These are phyloP conservation scores for Cardiocondyla obscurior DNA, from an alignment of 1,140 invertebrate genomes.

Conservation along the genomic window DNA sequence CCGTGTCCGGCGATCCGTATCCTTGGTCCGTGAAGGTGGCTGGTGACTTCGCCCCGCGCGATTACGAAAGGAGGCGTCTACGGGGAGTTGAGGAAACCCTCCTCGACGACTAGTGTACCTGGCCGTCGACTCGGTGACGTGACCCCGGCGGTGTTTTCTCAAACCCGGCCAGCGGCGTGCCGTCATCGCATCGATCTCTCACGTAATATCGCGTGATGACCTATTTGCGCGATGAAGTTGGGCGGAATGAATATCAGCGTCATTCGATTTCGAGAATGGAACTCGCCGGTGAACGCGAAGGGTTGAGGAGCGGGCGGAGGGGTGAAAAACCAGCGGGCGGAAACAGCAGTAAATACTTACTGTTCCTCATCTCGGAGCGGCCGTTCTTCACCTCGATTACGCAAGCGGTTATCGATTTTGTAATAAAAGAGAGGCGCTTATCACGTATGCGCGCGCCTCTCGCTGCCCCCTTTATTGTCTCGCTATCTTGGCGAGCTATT, in stretches of 20 bases:
- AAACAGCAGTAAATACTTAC: neutral
- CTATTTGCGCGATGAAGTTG: constrained; percentile 27
- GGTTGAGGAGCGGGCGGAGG: too few species aligned
- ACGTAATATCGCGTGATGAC: constrained; percentile 50
- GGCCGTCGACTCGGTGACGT: constrained; percentile 41
- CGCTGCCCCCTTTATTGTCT: neutral
- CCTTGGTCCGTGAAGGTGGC: neutral
- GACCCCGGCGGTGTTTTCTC: constrained; percentile 9
- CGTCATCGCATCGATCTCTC: constrained; percentile 31
- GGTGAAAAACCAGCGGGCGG: too few species aligned
- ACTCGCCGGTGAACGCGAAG: neutral
- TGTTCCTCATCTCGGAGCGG: neutral
- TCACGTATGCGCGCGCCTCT: neutral
- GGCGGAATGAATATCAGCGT: neutral
- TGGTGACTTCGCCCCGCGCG: neutral
- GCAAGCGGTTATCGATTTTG: constrained; percentile 10
- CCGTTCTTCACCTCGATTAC: neutral
- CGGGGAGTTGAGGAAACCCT: neutral
- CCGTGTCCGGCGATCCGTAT: neutral
- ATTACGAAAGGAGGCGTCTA: neutral
- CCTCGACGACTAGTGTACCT: neutral
- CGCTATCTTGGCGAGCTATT: neutral
- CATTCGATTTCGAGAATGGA: constrained; percentile 26
- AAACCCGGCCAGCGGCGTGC: neutral
- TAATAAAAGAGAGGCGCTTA: constrained; percentile 2